Evolutionary conservation across 2,797 vertebrate species (phyloP).

Genomic region (Erethizon dorsatum): DNA sequence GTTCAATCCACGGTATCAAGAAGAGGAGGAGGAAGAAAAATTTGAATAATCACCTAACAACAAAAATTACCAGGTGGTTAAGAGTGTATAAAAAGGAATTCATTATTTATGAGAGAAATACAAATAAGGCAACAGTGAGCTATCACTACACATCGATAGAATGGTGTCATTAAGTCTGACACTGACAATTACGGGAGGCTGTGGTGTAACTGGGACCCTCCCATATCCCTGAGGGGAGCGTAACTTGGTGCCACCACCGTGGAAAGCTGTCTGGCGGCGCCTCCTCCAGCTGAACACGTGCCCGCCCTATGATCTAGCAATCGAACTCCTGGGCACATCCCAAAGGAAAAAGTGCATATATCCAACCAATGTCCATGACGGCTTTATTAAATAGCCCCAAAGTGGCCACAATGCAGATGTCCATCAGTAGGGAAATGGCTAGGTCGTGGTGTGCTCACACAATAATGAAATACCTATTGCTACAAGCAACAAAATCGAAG

Average conservation of each 20-base stretch:
- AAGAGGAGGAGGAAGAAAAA: not conserved
- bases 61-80: not conserved
- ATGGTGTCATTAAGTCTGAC: not conserved
- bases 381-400: not conserved
- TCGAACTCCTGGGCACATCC: not conserved
- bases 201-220: not conserved
- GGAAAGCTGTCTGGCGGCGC: not conserved
- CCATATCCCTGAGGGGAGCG: not conserved
- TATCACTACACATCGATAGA: not conserved
- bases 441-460: not conserved
- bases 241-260: not conserved
- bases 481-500: not conserved
- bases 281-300: not conserved
- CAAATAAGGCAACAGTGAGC: not conserved
- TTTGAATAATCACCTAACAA: not conserved
- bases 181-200: not conserved
- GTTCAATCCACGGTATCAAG: too few relatives aligned
- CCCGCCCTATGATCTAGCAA: not conserved
- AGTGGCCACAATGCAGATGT: not conserved
- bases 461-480: not conserved
- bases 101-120: conserved; percentile 37
- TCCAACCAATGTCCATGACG: not conserved
- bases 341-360: not conserved
- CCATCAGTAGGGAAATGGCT: not conserved
- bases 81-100: not conserved